Evolutionary conservation across 2,888 invertebrate genomes (phyloP), one percentile per base, ranked within the genome.

Genomic region (Ornithoptera priamus): DNA sequence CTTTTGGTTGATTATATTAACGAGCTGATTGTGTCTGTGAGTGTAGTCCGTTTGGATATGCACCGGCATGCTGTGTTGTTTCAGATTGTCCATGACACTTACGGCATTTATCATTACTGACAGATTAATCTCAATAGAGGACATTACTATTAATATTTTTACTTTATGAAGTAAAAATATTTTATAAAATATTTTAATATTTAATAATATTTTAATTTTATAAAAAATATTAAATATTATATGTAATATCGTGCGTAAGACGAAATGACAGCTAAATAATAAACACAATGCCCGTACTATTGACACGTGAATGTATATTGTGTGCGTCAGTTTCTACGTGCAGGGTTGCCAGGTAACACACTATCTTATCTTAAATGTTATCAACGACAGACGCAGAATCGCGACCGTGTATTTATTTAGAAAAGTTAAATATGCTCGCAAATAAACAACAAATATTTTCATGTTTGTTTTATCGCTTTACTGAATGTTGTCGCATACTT

Each of bases 281-380:
- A n/a, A 42, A 50, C 58, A 63, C 50, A 68, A 36, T 20, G 57
- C 59, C 58, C 62, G 46, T 62, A 58, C 56, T 57, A 62, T 61
- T 67, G 62, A 58, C 57, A 57, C 20, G 15, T 68, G 46, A 22
- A 57, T 62, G 20, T 59, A 8, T 18, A 17, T 17, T 57, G 20
- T 42, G 42, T 67, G 59, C 56, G 62, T 46, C 68, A 58, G 56
- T 46, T 20, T 53, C 53, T 46, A 59, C 36, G 50, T 18, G 57
- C 58, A 17, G 64, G 50, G 68, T 64, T 68, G 64, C 68, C 63
- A 63, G 68, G 68, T 60, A 60, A 68, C 60, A 67, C 22, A 12
- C n/a, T 68, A 68, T 68, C 68, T 68, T 64, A 64, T 68, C 68
- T 50, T 18, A 20, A 57, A 50, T 62, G 58, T 58, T 68, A 68